Base-by-base conservation (phyloP, 2,797 vertebrate species). In the Ceryle rudis region DNA sequence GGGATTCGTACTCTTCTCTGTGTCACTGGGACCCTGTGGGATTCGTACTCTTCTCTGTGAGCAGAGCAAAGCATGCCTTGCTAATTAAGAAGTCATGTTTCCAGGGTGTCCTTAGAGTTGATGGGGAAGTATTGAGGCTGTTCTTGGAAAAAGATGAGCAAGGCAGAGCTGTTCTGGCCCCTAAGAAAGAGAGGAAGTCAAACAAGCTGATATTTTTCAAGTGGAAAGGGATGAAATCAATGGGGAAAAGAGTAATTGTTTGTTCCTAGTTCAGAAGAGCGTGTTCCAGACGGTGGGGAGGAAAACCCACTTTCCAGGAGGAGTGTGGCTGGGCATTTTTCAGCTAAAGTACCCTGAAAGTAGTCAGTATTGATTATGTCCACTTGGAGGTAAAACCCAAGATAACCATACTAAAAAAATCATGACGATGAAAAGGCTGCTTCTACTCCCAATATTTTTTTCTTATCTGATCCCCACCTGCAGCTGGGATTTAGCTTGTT, bases 381-480 rank as follows among this genome's bases (percentile, higher is more conserved):
- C 81, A 61, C 33, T 93, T 86, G 64, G 73, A 94, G 44, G 66
- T 67, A 47, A 92, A 89, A 66, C 5, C 8, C 18, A 60, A 81
- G 77, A 80, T 70, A 83, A 80, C 33, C 18, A 49, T 15, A 39
- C 55, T 54, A 54, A 71, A 72, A 42, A 79, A 77, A 49, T 58
- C 9, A 47, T 3, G 4, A 28, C 74, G 44, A 73, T 74, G 42
- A 42, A 54, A 89, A 94, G 29, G 17, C 5, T 74, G 49, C 71
- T 75, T 82, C 39, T 65, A 21, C 16, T 73, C 20, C 11, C 4
- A 54, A 1, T 73, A 5, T 11, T 66, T 86, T 62, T 90, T 84
- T 49, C 67, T 87, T 88, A 87, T 92, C 92, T 90, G 79, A 91
- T 95, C 72, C 62, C 35, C 87, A 86, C 91, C 81, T 83, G 91